phyloP scores from a whole-genome alignment of 2,113 vertebrate genomes.

The Henicopernis longicauda region DNA sequence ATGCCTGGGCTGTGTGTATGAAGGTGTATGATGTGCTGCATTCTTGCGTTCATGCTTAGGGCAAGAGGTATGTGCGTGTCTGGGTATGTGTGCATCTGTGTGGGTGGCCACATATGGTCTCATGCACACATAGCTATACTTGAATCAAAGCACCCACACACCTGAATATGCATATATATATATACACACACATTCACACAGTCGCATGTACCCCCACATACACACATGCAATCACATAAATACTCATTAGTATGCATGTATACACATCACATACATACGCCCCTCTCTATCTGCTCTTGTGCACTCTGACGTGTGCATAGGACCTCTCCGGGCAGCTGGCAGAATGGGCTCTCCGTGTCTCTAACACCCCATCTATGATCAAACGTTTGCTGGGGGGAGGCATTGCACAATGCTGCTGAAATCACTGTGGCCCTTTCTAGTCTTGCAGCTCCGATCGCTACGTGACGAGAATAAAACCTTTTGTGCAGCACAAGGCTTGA shows the following conservation, averaged over 20 bases:
- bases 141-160: background rate
- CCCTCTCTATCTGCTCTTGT: background rate
- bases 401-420: slow-evolving; percentile 21
- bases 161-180: background rate
- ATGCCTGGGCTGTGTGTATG: too few relatives aligned
- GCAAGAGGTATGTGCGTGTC: background rate
- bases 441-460: background rate
- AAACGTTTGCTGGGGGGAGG: background rate
- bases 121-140: background rate
- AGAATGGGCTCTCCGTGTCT: background rate
- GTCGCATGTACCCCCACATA: background rate
- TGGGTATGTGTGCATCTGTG: background rate
- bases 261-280: background rate
- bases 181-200: background rate
- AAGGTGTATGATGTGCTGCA: rapidly evolving
- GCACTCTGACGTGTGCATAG: rapidly evolving
- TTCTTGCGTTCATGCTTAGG: rapidly evolving
- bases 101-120: background rate
- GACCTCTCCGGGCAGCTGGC: background rate
- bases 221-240: background rate
- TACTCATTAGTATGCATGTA: background rate
- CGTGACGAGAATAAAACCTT: slow-evolving; percentile 51
- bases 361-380: background rate
- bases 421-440: slow-evolving; percentile 3
- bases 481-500: slow-evolving; percentile 4